Evolutionary conservation across 1,140 invertebrate species (phyloP).

Genomic region (Lycorma delicatula): DNA sequence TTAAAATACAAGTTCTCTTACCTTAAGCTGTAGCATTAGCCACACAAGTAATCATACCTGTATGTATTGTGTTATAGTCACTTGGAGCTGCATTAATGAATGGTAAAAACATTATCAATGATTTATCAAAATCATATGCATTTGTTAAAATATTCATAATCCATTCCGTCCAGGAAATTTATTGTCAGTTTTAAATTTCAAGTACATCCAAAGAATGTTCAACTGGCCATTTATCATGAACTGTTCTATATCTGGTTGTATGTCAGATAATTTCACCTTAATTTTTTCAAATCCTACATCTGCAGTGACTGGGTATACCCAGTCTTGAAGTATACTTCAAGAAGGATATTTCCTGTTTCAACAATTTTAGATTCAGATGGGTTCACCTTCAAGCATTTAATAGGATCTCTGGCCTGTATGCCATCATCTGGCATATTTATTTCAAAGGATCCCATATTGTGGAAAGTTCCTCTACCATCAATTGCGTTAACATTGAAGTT

Average conservation of each 20-base stretch:
- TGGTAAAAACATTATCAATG: background rate
- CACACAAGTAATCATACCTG: background rate
- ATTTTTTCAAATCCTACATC: background rate
- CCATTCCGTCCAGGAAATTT: background rate
- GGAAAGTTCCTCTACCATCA: background rate
- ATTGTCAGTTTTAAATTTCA: background rate
- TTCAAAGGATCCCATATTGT: background rate
- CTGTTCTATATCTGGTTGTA: too few relatives aligned
- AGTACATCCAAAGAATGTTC: background rate
- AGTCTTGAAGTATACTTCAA: background rate
- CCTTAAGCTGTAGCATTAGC: background rate
- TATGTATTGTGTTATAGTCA: background rate
- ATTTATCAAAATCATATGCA: background rate
- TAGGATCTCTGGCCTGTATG: background rate
- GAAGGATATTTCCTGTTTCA: background rate
- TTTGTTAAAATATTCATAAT: background rate
- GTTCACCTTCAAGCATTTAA: background rate
- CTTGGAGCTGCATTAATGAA: background rate
- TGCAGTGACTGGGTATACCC: background rate
- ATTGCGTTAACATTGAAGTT: background rate
- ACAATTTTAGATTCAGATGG: background rate
- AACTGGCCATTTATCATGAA: background rate
- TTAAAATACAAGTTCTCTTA: background rate
- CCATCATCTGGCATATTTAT: background rate
- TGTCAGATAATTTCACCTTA: too few relatives aligned